Percentiles rank a stretch among this genome's conserved stretches.
Evolutionary conservation across 2,888 invertebrate genomes (phyloP).

Genomic region (Nephrotoma appendiculata): DNA sequence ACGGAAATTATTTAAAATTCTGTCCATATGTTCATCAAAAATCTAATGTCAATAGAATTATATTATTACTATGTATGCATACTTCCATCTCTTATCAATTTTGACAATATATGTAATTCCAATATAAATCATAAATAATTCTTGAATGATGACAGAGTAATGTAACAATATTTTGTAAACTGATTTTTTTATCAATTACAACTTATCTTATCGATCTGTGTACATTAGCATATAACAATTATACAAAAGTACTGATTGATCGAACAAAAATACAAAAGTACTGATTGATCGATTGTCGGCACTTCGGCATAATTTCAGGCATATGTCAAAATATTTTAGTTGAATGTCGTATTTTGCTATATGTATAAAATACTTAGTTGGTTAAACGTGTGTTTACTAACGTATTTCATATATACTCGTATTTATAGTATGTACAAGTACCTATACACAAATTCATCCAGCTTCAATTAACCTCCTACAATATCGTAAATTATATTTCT

Average conservation of each 20-base stretch:
- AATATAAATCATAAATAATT: not conserved
- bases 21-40: not conserved
- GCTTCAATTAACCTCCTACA: not conserved
- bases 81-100: not conserved
- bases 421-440: too few relatives aligned
- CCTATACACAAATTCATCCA: not conserved
- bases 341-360: not conserved
- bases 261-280: not conserved
- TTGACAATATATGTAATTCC: not conserved
- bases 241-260: not conserved
- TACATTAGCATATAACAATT: not conserved
- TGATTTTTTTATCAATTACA: not conserved
- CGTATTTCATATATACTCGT: too few relatives aligned
- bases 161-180: not conserved
- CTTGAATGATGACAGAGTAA: not conserved
- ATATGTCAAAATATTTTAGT: not conserved
- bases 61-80: not conserved
- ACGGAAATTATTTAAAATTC: not conserved
- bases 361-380: too few relatives aligned
- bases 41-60: not conserved
- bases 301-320: not conserved
- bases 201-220: not conserved
- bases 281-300: not conserved
- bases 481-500: not conserved
- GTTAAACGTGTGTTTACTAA: too few relatives aligned